Evolutionary conservation across 2,113 vertebrate genomes (phyloP).

Genomic region (Actenoides lindsayi): DNA sequence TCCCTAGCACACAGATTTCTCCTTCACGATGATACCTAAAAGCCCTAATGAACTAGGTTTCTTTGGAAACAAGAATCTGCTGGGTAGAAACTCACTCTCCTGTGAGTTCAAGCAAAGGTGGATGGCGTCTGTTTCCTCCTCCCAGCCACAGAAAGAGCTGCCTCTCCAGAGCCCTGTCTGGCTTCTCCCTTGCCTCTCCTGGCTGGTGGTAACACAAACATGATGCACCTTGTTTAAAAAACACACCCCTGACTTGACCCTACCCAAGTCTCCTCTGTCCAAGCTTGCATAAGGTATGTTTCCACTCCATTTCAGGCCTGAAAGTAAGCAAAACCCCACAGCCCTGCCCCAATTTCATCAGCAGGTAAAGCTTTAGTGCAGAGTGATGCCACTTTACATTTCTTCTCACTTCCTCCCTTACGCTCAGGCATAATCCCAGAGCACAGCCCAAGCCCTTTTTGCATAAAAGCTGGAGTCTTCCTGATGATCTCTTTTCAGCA

Average conservation of each 20-base stretch:
- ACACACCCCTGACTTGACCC: fast-evolving
- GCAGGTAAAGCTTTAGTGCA: fast-evolving
- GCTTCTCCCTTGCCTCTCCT: not conserved
- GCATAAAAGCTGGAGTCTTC: not conserved
- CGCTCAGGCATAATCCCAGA: not conserved
- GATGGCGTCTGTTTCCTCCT: not conserved
- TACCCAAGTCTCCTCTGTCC: not conserved
- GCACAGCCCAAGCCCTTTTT: fast-evolving
- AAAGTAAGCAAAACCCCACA: not conserved
- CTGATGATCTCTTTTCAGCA: not conserved
- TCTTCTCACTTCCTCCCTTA: not conserved
- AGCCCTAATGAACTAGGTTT: not conserved
- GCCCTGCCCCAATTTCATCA: not conserved
- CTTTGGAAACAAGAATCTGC: not conserved
- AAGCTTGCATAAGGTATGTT: fast-evolving
- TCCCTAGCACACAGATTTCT: not conserved
- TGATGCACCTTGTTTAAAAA: not conserved
- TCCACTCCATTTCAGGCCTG: not conserved
- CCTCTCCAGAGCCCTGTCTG: not conserved
- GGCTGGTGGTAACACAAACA: no score
- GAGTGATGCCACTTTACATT: not conserved
- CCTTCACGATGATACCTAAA: not conserved
- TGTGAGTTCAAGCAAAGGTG: not conserved
- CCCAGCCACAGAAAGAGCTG: not conserved
- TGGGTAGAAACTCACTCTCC: not conserved